phyloP scores from a whole-genome alignment of 92 coral and sea anemone species.

The Micromussa lordhowensis region DNA sequence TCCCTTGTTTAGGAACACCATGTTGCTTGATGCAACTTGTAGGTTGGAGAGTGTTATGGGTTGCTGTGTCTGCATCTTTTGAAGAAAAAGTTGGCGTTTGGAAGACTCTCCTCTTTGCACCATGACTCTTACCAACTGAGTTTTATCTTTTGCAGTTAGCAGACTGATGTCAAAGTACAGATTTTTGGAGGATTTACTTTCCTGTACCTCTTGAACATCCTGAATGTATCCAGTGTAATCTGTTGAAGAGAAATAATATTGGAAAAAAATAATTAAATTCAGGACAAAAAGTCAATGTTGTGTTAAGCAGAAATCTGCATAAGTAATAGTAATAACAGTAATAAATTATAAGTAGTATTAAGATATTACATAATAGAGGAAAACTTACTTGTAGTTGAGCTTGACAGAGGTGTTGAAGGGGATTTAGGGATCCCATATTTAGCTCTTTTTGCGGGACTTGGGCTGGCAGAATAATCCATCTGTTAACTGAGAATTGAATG shows the following conservation, averaged over 20 bases:
- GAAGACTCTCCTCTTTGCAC: conserved; percentile 44
- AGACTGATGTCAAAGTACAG: conserved; percentile 59
- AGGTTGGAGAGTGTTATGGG: conserved; percentile 49
- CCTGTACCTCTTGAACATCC: conserved; percentile 44
- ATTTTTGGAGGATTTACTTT: conserved; percentile 44
- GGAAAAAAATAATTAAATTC: conserved; percentile 30
- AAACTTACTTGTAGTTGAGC: too few species aligned
- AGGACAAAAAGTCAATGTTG: conserved; percentile 12
- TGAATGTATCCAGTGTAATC: conserved; percentile 45
- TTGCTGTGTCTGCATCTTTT: conserved; percentile 39
- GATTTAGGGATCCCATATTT: too few species aligned
- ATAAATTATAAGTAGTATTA: too few species aligned
- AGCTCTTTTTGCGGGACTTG: too few species aligned
- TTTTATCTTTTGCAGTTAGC: conserved; percentile 46
- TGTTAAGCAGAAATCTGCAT: background rate
- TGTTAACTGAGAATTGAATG: too few species aligned
- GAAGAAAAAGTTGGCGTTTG: conserved; percentile 39
- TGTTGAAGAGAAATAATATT: conserved; percentile 46
- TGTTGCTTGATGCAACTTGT: conserved; percentile 56
- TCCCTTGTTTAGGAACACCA: conserved; percentile 59
- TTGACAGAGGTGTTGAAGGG: too few species aligned
- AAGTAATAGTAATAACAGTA: too few species aligned
- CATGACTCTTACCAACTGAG: conserved; percentile 42
- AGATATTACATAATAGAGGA: too few species aligned
- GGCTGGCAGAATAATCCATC: too few species aligned